Conservation (phyloP, 2,113 vertebrate species). For the Sceloporus tristichus region DNA sequence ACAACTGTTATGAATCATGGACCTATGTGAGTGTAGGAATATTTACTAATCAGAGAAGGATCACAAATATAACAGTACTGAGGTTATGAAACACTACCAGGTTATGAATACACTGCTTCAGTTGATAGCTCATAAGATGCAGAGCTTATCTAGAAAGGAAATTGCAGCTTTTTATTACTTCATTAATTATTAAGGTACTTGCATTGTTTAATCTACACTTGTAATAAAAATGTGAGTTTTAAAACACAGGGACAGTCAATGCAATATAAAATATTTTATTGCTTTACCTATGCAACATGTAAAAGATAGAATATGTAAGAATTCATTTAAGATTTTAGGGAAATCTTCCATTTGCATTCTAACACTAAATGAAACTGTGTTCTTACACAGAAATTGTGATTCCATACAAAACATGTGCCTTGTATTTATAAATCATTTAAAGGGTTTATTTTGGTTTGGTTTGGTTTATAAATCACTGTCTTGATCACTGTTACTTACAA, state of each 20-base stretch:
- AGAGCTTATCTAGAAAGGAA: background rate
- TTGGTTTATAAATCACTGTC: background rate
- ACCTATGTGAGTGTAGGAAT: background rate
- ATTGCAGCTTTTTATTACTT: background rate
- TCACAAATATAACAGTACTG: background rate
- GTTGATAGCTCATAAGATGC: background rate
- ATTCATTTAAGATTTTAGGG: background rate
- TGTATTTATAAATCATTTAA: background rate
- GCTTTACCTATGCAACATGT: background rate
- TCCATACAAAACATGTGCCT: background rate
- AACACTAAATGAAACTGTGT: slow-evolving; percentile 10
- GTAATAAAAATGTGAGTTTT: slow-evolving; percentile 3
- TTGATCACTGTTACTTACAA: background rate
- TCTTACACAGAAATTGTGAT: background rate
- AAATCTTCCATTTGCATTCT: background rate
- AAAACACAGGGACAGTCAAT: background rate
- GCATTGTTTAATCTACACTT: background rate
- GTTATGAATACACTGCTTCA: background rate
- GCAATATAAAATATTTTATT: slow-evolving; percentile 17
- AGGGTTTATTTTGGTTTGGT: background rate
- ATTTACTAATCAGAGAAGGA: background rate
- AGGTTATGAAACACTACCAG: background rate
- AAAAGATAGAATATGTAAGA: background rate
- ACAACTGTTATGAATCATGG: background rate
- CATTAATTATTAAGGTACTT: slow-evolving; percentile 1